Percentiles rank a stretch among this genome's conserved stretches.
phyloP scores from a whole-genome alignment of 2,888 invertebrate genomes.

The Sminthurinus aureus region DNA sequence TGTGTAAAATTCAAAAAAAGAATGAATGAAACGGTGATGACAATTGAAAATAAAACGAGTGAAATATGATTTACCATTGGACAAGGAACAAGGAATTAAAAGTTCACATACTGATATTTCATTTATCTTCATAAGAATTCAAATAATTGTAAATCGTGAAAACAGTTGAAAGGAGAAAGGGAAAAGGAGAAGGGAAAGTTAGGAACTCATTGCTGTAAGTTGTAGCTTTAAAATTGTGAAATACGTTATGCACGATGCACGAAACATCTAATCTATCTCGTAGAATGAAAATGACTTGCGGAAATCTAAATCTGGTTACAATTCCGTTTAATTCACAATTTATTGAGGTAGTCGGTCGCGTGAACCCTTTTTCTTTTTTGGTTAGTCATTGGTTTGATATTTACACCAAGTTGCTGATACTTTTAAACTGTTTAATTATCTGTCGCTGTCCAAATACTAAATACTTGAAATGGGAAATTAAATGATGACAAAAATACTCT shows the following conservation, averaged over 20 bases:
- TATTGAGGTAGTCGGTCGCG: background rate
- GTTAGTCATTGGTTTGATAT: too few relatives aligned
- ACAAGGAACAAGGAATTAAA: background rate
- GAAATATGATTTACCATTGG: slow-evolving; percentile 8
- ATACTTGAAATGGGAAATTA: background rate
- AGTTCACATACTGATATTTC: slow-evolving; percentile 1
- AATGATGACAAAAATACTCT: background rate
- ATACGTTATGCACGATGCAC: background rate
- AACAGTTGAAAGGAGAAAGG: background rate
- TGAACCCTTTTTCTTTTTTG: background rate
- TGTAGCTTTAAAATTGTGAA: background rate
- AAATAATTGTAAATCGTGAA: too few relatives aligned
- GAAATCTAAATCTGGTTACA: slow-evolving; percentile 11
- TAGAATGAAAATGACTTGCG: slow-evolving; percentile 23
- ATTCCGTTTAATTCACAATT: slow-evolving; percentile 20
- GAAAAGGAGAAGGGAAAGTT: background rate
- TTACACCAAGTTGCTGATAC: background rate
- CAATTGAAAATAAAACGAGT: slow-evolving; percentile 15
- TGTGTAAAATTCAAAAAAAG: background rate
- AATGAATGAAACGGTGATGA: slow-evolving; percentile 10
- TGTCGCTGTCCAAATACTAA: too few relatives aligned
- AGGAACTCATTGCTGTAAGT: background rate
- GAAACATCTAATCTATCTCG: background rate
- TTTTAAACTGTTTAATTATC: background rate
- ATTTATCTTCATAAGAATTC: slow-evolving; percentile 33